Base-by-base conservation (phyloP, 2,888 invertebrate species). In the Zonitis immaculata region DNA sequence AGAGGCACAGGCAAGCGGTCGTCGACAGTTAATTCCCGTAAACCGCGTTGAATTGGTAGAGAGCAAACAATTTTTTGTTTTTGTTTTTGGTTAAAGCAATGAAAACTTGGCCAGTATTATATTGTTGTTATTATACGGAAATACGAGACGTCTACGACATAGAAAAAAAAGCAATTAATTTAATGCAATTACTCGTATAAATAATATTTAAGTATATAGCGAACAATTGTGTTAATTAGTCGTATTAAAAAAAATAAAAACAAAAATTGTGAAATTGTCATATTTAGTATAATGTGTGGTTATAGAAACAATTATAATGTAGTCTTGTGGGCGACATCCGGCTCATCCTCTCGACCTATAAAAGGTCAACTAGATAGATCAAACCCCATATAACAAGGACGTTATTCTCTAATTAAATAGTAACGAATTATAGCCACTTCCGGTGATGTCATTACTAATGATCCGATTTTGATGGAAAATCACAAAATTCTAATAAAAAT, bases 401-500 rank as follows among this genome's bases (percentile, higher is more conserved):
- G 39, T 20, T n/a, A 20, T 18, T 39, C 39, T 46, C 49, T 48
- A 55, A 55, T 55, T 55, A 55, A 48, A 39, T 9, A 18, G 11
- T 47, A 42, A 27, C 46, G 47, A 54, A 50, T 54, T 54, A 54
- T 48, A 46, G 51, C 47, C 27, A 51, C 49, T 55, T 55, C 55
- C 55, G 50, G 51, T 54, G 54, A 54, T 51, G 55, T 55, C 51
- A 55, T 51, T 28, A n/a, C n/a, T n/a, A n/a, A n/a, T n/a, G n/a
- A n/a, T n/a, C n/a, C n/a, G n/a, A n/a, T 42, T 26, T 43, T 42
- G 39, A 46, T 35, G 30, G 48, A 25, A 42, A 43, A 32, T 26
- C 44, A 50, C 26, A n/a, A 44, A 44, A 12, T 26, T 39, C 8
- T 20, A 5, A 1, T 11, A 6, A 39, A 39, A 39, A n/a, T n/a